Evolutionary conservation across 2,113 vertebrate genomes (phyloP), one percentile per base, ranked within the genome.

Genomic region (Dicaeum eximium): DNA sequence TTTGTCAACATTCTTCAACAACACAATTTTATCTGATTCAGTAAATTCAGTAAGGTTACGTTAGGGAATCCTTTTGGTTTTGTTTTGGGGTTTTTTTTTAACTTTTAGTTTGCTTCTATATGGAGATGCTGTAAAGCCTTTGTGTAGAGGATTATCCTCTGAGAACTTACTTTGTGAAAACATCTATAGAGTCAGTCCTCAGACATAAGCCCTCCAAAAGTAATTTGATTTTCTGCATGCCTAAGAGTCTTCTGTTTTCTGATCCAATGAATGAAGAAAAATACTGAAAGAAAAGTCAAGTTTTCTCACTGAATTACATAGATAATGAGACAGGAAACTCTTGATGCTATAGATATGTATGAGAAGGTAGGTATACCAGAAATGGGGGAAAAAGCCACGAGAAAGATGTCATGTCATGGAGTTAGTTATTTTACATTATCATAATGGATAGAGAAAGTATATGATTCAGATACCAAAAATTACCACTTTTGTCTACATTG

Each of bases 321-420:
- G 3, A 31, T 44, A 31, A 60, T 31, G 50, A 60, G 10, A 9
- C 14, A 51, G 28, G 11, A 88, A 51, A 13, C 15, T 80, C 13
- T 70, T 80, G 31, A n/a, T 51, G 12, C 17, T 61, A 30, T 16
- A 27, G 40, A 22, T 62, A n/a, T 4, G 2, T 17, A 37, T 42
- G 31, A 81, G 50, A 84, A 81, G 14, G 53, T 40, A 48, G 4
- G 47, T 11, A 37, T 31, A 33, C 5, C 14, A 71, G 60, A 61
- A 86, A 65, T 7, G 6, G 2, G 2, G 1, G 2, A 2, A 2
- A 15, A 44, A 0, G 20, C 15, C 17, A 4, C 6, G 31, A 62
- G 31, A 85, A 85, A 73, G 1, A 1, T 35, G 10, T 42, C 14
- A 53, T 28, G 5, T 3, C 7, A 44, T 14, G 18, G 7, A 44